A percentile compares a stretch with the other conserved stretches of the same genome.
phyloP scores from a whole-genome alignment of 2,797 vertebrate genomes.

The Gobio occitaniae region DNA sequence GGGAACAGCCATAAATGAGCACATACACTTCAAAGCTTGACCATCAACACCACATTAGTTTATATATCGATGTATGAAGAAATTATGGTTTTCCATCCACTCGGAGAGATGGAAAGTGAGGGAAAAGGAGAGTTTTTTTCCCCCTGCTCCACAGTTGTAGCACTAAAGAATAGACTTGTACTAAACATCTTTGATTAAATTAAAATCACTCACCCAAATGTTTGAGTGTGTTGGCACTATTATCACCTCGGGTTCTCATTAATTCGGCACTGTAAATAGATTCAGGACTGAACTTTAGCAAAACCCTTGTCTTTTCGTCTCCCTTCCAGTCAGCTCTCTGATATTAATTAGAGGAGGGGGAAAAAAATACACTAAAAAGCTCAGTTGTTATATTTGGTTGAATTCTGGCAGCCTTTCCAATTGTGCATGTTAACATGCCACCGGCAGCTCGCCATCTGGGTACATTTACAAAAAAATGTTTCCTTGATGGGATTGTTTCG shows the following conservation, averaged over 20 bases:
- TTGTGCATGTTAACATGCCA: slow-evolving; percentile 18
- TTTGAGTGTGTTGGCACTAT: slow-evolving; percentile 64
- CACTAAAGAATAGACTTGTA: slow-evolving; percentile 58
- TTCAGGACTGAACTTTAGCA: slow-evolving; percentile 71
- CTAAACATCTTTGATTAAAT: slow-evolving; percentile 70
- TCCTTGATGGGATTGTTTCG: slow-evolving; percentile 72
- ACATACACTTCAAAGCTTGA: slow-evolving; percentile 38
- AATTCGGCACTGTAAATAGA: slow-evolving; percentile 73
- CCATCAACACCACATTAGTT: slow-evolving; percentile 51
- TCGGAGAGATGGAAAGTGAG: slow-evolving; percentile 20
- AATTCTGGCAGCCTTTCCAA: slow-evolving; percentile 54
- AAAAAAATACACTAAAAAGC: slow-evolving; percentile 38
- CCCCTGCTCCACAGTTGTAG: slow-evolving; percentile 54
- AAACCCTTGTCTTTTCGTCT: slow-evolving; percentile 71
- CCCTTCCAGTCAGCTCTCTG: slow-evolving; percentile 62
- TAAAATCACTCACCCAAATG: slow-evolving; percentile 70
- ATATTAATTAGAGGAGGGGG: slow-evolving; percentile 71
- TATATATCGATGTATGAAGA: slow-evolving; percentile 46
- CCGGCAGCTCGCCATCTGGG: slow-evolving; percentile 53
- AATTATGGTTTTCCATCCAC: slow-evolving; percentile 34
- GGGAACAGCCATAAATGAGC: slow-evolving; percentile 51
- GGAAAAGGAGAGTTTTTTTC: slow-evolving; percentile 37
- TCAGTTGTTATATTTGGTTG: slow-evolving; percentile 63
- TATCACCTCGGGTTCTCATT: slow-evolving; percentile 72
- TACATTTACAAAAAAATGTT: slow-evolving; percentile 63